Percentiles rank a stretch among this genome's conserved stretches.
Evolutionary conservation across 2,113 vertebrate species (phyloP).

Genomic region (Phodopus roborovskii): DNA sequence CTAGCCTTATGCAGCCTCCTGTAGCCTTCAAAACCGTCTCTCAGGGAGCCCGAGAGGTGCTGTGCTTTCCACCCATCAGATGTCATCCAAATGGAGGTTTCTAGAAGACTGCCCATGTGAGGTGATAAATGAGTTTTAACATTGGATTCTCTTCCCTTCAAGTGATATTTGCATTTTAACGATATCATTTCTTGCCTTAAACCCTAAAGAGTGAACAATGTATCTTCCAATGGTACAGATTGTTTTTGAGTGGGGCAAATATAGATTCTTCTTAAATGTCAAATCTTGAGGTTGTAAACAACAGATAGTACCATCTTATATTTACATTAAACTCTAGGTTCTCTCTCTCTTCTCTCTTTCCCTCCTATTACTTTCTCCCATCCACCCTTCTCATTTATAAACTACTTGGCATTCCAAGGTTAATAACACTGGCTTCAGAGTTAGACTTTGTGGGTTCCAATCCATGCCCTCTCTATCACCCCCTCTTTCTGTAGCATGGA

Average conservation of each 20-base stretch:
- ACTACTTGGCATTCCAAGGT: neutral
- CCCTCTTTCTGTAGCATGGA: neutral
- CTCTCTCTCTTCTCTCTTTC: neutral
- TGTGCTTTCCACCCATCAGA: neutral
- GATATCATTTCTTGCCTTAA: slow-evolving; percentile 14
- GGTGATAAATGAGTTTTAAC: neutral
- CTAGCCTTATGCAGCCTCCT: neutral
- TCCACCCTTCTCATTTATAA: neutral
- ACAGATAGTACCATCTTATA: neutral
- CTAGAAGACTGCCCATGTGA: neutral
- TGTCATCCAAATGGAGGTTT: neutral
- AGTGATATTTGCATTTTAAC: slow-evolving; percentile 43
- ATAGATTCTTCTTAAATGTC: neutral
- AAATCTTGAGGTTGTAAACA: neutral
- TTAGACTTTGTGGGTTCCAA: neutral
- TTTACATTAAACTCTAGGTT: neutral
- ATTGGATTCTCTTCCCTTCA: neutral
- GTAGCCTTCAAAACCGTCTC: neutral
- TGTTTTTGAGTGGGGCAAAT: neutral
- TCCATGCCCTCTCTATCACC: neutral
- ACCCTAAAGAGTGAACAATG: neutral
- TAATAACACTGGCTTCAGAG: neutral
- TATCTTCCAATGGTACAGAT: neutral
- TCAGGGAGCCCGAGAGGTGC: neutral
- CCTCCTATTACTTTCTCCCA: neutral